Evolutionary conservation across 2,888 invertebrate genomes (phyloP), one percentile per base, ranked within the genome.

Genomic region (Agrochola circellaris): DNA sequence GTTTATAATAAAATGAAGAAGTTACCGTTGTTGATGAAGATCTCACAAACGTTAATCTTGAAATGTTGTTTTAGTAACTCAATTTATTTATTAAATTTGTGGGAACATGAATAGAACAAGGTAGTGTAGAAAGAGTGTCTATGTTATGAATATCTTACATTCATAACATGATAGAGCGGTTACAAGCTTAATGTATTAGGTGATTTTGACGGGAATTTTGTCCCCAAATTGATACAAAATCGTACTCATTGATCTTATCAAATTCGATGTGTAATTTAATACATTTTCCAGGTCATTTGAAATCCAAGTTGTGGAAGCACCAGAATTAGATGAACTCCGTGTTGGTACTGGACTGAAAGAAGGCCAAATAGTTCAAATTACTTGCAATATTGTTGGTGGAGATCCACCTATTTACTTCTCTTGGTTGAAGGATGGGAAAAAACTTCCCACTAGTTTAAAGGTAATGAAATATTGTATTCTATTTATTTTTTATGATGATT

Each of bases 301-400:
- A 93, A 98, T 98, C 78, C 97, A 98, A 94, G 97, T 98, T 62
- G 98, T 98, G 87, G 97, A 96, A 96, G 98, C 98, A 1, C 99
- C 99, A 42, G 97, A 98, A 79, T 97, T 99, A 90, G 98, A 98
- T 91, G 98, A 98, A 67, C 98, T 99, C 84, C 97, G 97, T 64
- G 98, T 99, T 86, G 98, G 98, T 0, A 97, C 97, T 69, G 98
- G 98, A 87, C 95, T 98, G 4, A 98, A 98, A 94, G 98, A 99
- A 96, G 98, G 98, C 64, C 98, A 98, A 90, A 97, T 99, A 87
- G 98, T 98, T 51, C 98, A 98, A 93, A 98, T 99, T 62, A 98
- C 98, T 4, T 98, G 98, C 91, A 98, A 98, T 80, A 98, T 98
- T 69, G 98, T 98, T 56, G 96, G 97, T 61, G 98, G 98, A 56